Evolutionary conservation across 2,113 vertebrate species (phyloP), one percentile per base, ranked within the genome.

Genomic region (Macaca nemestrina): DNA sequence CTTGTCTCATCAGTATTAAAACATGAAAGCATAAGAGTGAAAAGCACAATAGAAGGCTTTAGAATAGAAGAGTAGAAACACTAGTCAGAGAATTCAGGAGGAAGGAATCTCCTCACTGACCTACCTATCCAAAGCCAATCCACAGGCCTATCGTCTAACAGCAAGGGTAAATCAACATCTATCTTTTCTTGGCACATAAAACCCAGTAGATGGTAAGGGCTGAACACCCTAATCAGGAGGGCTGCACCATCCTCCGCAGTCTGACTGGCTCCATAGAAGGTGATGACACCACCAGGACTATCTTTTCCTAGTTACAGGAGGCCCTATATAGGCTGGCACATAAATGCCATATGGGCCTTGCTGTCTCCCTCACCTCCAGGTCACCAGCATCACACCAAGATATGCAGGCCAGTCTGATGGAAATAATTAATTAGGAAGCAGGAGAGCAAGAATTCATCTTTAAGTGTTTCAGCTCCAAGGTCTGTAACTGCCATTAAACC

Each of bases 341-440:
- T 80, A 88, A 64, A 48, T 59, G 68, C 85, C 70, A 81, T 2
- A 38, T 6, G 38, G 23, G 57, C 50, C 57, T 87, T 38, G 43
- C 48, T n/a, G 40, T 32, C 20, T 75, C 59, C 78, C 40, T 88
- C 45, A 82, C 32, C 7, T 52, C 92, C 70, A n/a, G 30, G 64
- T 72, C 64, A 87, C 70, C 76, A 95, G 43, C 17, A 96, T 35
- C 70, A 88, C n/a, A 82, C 61, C 38, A 88, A 95, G 11, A 83
- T 23, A 72, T 78, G 52, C n/a, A 92, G 78, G 45, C 43, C 3
- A 6, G 30, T 70, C 82, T 80, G 55, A 95, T 4, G 4, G 78
- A 94, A 96, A 59, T n/a, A 57, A 88, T 75, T 85, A 93, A 93
- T 50, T 8, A 82, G 81, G 70, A 97, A 88, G 61, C n/a, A 70